Conservation (phyloP, 2,113 vertebrate species). For the Deroptyus accipitrinus region DNA sequence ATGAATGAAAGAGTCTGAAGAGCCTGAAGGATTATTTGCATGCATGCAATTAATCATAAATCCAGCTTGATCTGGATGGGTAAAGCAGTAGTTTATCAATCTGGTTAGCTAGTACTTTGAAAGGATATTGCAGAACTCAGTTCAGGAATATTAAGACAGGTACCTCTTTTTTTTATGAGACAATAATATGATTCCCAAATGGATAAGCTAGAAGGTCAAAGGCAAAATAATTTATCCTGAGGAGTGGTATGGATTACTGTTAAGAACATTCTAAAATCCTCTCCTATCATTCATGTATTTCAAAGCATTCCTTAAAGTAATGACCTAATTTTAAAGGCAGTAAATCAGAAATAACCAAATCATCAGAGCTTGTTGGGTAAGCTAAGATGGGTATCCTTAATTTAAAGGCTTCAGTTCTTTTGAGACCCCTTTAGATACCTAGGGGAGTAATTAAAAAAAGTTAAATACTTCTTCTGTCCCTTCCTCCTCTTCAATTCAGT, state of each 20-base stretch:
- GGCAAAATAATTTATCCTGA: neutral
- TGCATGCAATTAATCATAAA: slow-evolving; percentile 10
- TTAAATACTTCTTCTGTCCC: neutral
- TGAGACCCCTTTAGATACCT: neutral
- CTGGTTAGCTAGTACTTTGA: neutral
- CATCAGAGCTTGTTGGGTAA: neutral
- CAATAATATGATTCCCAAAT: neutral
- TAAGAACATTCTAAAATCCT: neutral
- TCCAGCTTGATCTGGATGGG: slow-evolving; percentile 12
- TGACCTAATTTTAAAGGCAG: neutral
- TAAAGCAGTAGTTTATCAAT: neutral
- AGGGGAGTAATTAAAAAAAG: neutral
- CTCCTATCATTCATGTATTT: neutral
- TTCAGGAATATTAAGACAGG: slow-evolving; percentile 5
- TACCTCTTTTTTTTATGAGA: neutral
- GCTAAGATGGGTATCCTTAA: neutral
- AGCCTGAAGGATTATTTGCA: neutral
- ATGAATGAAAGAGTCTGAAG: neutral
- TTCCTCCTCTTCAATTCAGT: neutral
- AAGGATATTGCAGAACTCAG: slow-evolving; percentile 4
- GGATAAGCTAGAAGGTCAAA: neutral
- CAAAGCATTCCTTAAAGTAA: neutral
- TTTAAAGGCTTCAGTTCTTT: neutral
- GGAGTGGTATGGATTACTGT: neutral
- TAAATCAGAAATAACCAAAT: neutral